A percentile compares a stretch with the other conserved stretches of the same genome.
Evolutionary conservation across 2,797 vertebrate genomes (phyloP).

Genomic region (Acipenser oxyrinchus): DNA sequence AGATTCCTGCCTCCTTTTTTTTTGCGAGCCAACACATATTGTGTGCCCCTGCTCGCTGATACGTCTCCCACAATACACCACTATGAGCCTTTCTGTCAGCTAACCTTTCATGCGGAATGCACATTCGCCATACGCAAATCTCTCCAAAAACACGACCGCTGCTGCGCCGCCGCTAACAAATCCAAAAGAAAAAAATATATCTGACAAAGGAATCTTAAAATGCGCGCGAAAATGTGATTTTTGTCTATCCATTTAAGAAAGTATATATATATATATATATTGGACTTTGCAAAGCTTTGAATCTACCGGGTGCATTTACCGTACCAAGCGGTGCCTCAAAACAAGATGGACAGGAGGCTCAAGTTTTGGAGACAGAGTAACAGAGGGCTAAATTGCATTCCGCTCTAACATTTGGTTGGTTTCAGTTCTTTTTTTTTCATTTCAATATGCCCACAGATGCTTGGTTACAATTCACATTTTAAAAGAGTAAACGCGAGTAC

Average conservation of each 20-base stretch:
- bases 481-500: neutral
- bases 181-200: too few relatives aligned
- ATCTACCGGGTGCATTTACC: slow-evolving; percentile 55
- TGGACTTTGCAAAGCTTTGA: slow-evolving; percentile 33
- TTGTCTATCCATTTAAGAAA: too few relatives aligned
- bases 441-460: too few relatives aligned
- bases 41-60: slow-evolving; percentile 80
- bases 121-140: slow-evolving; percentile 53
- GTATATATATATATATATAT: too few relatives aligned
- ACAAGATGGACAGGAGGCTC: slow-evolving; percentile 62
- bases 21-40: slow-evolving; percentile 92
- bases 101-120: slow-evolving; percentile 54
- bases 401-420: slow-evolving; percentile 7
- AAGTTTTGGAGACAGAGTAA: slow-evolving; percentile 25
- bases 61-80: slow-evolving; percentile 98
- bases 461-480: too few relatives aligned
- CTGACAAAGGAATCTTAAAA: too few relatives aligned
- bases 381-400: slow-evolving; percentile 23
- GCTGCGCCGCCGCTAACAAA: too few relatives aligned
- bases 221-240: too few relatives aligned
- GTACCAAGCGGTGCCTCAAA: slow-evolving; percentile 44
- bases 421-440: too few relatives aligned
- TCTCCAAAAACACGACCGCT: slow-evolving; percentile 21
- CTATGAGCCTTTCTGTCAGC: slow-evolving; percentile 72
- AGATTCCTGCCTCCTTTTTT: slow-evolving; percentile 79